Evolutionary conservation across 2,888 invertebrate species (phyloP), one percentile per base, ranked within the genome.

Genomic region (Orthonychiurus folsomi): DNA sequence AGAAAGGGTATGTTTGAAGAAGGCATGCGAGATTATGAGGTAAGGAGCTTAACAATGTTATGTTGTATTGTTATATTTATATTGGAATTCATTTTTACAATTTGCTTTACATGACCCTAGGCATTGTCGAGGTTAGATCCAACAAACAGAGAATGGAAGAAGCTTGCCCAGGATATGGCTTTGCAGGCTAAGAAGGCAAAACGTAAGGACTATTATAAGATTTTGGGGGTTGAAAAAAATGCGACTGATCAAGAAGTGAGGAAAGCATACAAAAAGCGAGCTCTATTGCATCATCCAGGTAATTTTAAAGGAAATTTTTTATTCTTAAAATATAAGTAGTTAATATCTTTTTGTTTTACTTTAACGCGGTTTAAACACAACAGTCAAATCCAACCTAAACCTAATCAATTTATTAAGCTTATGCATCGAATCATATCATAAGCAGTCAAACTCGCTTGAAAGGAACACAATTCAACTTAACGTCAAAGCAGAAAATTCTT

Each of bases 151-250:
- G 93, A 92, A 73, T 85, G 89, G 73, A 88, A 88, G 76, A 84
- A 85, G 74, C 77, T 91, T 64, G 79, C 94, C 50, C 86, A 88
- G 73, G 90, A 93, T 73, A 93, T 95, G 3, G 93, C 94, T 79
- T 76, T 89, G 64, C 88, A 88, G 24, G 79, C 95, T 63, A 94
- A 94, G 77, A 88, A 85, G 76, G 93, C 93, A 2, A 92, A 93
- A 79, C 85, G 93, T 70, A 95, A 95, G 81, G 95, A 96, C 77
- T 95, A 94, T 77, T 95, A 95, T 75, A 94, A 93, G 78, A 93
- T 96, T 72, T 82, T 96, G 63, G 93, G 93, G 2, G 81, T 96
- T 18, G 83, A 85, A 1, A 88, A 88, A 75, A 83, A 79, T 72
- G 93, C 94, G 0, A 84, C 86, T 0, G 90, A 89, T 25, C 93